These are phyloP conservation scores for Hypomecis punctinalis DNA, from an alignment of 2,888 invertebrate species.

Conservation along the genomic window DNA sequence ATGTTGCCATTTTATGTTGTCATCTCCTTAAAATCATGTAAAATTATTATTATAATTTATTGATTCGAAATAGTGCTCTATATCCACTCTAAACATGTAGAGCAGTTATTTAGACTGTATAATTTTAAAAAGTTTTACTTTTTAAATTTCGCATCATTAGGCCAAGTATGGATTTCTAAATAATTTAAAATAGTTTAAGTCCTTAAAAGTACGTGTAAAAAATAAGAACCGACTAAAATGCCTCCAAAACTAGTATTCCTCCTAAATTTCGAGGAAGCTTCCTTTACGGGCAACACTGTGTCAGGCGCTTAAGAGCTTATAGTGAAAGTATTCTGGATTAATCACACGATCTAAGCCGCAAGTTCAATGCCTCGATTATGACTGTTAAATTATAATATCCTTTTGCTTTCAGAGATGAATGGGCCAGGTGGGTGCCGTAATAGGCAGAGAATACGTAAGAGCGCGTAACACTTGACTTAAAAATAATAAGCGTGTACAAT, in stretches of 20 bases:
- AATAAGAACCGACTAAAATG: no score
- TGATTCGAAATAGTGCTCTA: no score
- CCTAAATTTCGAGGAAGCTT: background rate
- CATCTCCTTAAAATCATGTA: background rate
- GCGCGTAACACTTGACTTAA: conserved; percentile 27
- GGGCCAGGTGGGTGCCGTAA: conserved; percentile 69
- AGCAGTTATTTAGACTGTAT: no score
- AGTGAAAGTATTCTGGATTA: conserved; percentile 83
- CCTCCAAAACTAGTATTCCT: background rate
- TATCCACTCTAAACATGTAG: no score
- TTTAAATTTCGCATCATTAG: no score
- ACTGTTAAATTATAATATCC: conserved; percentile 75
- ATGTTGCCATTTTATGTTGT: conserved; percentile 5
- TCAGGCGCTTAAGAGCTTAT: conserved; percentile 41
- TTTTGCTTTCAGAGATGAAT: conserved; percentile 67
- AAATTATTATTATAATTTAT: background rate
- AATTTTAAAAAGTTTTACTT: no score
- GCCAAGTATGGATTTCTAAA: no score
- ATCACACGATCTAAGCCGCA: conserved; percentile 72
- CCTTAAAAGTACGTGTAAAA: no score
- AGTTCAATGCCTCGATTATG: conserved; percentile 84
- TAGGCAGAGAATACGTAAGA: conserved; percentile 52
- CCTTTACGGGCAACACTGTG: conserved; percentile 45
- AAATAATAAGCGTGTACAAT: conserved; percentile 6
- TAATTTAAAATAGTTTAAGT: no score